phyloP scores from a whole-genome alignment of 2,888 invertebrate genomes.

The Cephus sareptanus region DNA sequence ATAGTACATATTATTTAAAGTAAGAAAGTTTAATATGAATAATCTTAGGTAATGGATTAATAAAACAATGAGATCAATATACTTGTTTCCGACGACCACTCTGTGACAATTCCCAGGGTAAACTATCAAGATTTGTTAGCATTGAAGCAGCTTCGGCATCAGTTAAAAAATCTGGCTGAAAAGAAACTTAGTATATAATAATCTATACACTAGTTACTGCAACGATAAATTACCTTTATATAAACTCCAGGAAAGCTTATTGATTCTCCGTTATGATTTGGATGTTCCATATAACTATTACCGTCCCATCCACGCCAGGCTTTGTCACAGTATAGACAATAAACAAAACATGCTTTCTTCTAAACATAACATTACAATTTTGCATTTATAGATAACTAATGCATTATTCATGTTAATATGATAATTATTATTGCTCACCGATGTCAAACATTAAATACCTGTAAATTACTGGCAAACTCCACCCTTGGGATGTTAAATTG shows the following conservation, averaged over 20 bases:
- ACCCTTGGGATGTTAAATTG: constrained; percentile 70
- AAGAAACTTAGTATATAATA: constrained; percentile 23
- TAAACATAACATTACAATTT: constrained; percentile 50
- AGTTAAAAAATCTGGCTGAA: constrained; percentile 79
- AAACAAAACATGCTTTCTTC: constrained; percentile 75
- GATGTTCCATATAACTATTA: constrained; percentile 73
- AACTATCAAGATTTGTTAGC: constrained; percentile 77
- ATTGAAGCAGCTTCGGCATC: constrained; percentile 76
- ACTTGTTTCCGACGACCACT: constrained; percentile 95
- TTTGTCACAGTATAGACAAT: constrained; percentile 80
- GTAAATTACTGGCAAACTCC: constrained; percentile 52
- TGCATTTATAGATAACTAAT: background rate
- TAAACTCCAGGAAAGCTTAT: constrained; percentile 77
- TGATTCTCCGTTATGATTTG: constrained; percentile 73
- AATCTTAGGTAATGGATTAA: constrained; percentile 8
- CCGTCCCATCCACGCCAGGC: constrained; percentile 82
- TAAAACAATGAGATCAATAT: constrained; percentile 16
- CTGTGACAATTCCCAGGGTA: constrained; percentile 92
- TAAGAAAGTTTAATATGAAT: background rate
- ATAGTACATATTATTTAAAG: background rate
- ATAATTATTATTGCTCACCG: background rate
- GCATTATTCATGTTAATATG: background rate
- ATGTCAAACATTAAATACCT: constrained; percentile 46
- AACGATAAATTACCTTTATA: constrained; percentile 64
- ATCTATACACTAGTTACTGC: background rate